These are phyloP conservation scores for Mongoloraphidia duomilia DNA, from an alignment of 2,888 invertebrate species.

Conservation along the genomic window DNA sequence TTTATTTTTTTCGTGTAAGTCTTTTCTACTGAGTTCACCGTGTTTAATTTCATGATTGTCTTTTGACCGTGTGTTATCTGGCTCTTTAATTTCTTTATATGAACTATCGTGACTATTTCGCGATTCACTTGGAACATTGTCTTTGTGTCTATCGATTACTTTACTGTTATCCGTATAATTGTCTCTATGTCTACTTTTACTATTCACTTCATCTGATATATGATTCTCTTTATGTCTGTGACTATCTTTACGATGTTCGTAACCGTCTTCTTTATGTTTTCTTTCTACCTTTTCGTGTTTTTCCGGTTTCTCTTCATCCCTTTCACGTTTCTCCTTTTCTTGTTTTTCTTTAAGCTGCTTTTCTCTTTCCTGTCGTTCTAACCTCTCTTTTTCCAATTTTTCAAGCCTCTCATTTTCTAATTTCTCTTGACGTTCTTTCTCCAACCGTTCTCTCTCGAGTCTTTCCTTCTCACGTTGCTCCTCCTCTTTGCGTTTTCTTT, in stretches of 20 bases:
- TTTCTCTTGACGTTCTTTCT: constrained; percentile 25
- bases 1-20: constrained; percentile 6
- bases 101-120: constrained; percentile 23
- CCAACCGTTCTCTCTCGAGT: constrained; percentile 25
- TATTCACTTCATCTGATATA: constrained; percentile 20
- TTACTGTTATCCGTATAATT: constrained; percentile 23
- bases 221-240: constrained; percentile 38
- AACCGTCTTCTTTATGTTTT: constrained; percentile 27
- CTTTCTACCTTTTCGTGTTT: constrained; percentile 29
- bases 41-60: constrained; percentile 4
- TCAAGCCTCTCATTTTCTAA: constrained; percentile 26
- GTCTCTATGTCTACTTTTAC: constrained; percentile 29
- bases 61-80: constrained; percentile 28
- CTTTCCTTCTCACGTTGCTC: constrained; percentile 25
- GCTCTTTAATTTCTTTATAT: constrained; percentile 29
- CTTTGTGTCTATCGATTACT: constrained; percentile 26
- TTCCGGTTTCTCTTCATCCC: constrained; percentile 26
- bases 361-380: constrained; percentile 25
- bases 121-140: constrained; percentile 24
- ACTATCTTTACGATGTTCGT: constrained; percentile 33
- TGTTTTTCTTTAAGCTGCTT: constrained; percentile 28
- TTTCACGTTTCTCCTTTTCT: constrained; percentile 24
- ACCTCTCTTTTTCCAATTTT: constrained; percentile 19
- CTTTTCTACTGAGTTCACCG: constrained; percentile 14
- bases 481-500: constrained; percentile 18